Conservation (phyloP, 2,888 invertebrate species). For the Lutraria lutraria region DNA sequence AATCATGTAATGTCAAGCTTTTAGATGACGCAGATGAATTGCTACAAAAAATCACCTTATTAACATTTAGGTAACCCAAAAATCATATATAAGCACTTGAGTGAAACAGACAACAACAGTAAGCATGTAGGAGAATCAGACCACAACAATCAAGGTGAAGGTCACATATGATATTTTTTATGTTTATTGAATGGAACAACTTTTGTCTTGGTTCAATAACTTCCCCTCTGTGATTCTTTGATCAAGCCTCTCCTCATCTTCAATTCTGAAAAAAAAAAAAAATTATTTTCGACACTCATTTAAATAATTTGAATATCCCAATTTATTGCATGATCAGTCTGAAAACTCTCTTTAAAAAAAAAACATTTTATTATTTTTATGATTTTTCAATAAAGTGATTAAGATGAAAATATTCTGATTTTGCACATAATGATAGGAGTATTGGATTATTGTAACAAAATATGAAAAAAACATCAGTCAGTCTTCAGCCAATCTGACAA, state of each 20-base stretch:
- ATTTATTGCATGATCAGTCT: conserved; percentile 1
- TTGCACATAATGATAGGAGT: neutral
- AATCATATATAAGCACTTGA: neutral
- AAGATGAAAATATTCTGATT: neutral
- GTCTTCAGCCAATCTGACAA: neutral
- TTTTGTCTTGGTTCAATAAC: conserved; percentile 79
- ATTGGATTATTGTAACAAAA: neutral
- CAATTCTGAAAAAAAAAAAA: conserved; percentile 76
- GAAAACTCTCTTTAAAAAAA: neutral
- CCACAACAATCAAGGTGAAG: neutral
- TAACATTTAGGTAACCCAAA: neutral
- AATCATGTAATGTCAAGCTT: neutral
- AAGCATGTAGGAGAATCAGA: neutral
- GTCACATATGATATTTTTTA: neutral
- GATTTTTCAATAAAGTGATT: neutral
- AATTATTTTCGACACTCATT: neutral
- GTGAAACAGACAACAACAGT: neutral
- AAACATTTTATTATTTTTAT: neutral
- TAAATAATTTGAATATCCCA: neutral
- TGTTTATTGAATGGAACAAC: conserved; percentile 79
- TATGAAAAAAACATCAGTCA: neutral
- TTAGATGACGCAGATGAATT: neutral
- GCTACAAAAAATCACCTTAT: neutral
- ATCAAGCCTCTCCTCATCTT: conserved; percentile 81
- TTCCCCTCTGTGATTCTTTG: conserved; percentile 78